A percentile compares a stretch with the other conserved stretches of the same genome.
Conservation (phyloP, 2,888 invertebrate genomes). For the Caenorhabditis wallacei region DNA sequence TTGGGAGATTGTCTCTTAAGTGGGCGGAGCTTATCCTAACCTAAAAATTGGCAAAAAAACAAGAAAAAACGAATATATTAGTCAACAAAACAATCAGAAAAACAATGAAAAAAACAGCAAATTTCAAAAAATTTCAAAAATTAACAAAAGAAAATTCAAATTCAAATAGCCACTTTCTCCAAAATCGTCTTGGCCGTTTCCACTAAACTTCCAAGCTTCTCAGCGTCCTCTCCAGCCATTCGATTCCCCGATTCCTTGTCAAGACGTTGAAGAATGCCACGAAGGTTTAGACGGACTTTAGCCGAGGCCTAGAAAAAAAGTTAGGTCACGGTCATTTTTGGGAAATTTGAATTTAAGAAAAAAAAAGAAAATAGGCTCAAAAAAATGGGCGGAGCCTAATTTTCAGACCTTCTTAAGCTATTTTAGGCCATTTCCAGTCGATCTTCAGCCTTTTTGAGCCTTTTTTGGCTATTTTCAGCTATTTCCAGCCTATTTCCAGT, state of each 20-base stretch:
- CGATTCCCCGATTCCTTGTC: conserved; percentile 50
- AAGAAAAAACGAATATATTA: no score
- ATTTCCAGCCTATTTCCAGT: no score
- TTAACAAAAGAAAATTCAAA: neutral
- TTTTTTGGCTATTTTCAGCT: no score
- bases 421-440: no score
- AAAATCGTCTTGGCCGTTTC: conserved; percentile 34
- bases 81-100: neutral
- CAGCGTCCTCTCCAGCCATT: conserved; percentile 23
- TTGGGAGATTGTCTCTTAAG: no score
- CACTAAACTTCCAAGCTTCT: conserved; percentile 23
- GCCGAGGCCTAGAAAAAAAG: conserved; percentile 57
- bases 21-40: no score
- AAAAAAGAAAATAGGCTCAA: no score
- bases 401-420: no score
- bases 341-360: no score
- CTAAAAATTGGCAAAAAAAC: no score
- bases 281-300: conserved; percentile 46
- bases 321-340: neutral
- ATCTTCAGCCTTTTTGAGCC: no score
- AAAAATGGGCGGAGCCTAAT: no score
- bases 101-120: neutral
- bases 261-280: conserved; percentile 45
- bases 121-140: neutral
- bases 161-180: conserved; percentile 41